Evolutionary conservation across 2,113 vertebrate genomes (phyloP).

Genomic region (Sciurus niger): DNA sequence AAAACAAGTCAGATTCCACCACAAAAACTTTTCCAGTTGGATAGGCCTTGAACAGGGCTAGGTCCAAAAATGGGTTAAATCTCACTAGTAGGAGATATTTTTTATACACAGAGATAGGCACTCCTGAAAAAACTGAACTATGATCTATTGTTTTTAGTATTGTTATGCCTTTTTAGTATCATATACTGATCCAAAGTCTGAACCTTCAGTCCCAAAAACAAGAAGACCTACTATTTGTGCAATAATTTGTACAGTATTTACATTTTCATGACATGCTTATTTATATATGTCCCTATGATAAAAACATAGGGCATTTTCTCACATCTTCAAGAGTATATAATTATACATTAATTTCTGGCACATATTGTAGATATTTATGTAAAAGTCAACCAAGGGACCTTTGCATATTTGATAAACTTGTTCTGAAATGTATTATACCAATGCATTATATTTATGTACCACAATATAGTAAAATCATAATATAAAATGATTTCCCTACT

Average conservation of each 20-base stretch:
- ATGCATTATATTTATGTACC: not conserved
- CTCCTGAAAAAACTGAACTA: not conserved
- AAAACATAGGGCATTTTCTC: not conserved
- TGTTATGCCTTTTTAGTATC: not conserved
- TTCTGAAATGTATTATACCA: not conserved
- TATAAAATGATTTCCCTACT: not conserved
- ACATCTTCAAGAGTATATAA: not conserved
- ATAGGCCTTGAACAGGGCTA: not conserved
- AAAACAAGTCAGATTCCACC: not conserved
- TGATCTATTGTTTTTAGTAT: not conserved
- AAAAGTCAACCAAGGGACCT: not conserved
- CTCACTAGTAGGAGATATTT: not conserved
- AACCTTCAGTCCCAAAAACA: not conserved
- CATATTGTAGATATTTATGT: not conserved
- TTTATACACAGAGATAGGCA: rapidly evolving
- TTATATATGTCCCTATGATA: not conserved
- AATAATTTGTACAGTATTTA: not conserved
- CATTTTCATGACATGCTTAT: not conserved
- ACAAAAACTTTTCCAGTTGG: not conserved
- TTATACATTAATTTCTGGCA: not conserved
- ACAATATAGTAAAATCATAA: not conserved
- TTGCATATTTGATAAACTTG: not conserved
- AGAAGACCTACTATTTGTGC: too few species aligned
- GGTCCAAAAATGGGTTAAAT: not conserved
- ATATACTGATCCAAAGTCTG: not conserved